Percentiles rank a stretch among this genome's conserved stretches.
Evolutionary conservation across 2,888 invertebrate genomes (phyloP).

Genomic region (Eilema caniola): DNA sequence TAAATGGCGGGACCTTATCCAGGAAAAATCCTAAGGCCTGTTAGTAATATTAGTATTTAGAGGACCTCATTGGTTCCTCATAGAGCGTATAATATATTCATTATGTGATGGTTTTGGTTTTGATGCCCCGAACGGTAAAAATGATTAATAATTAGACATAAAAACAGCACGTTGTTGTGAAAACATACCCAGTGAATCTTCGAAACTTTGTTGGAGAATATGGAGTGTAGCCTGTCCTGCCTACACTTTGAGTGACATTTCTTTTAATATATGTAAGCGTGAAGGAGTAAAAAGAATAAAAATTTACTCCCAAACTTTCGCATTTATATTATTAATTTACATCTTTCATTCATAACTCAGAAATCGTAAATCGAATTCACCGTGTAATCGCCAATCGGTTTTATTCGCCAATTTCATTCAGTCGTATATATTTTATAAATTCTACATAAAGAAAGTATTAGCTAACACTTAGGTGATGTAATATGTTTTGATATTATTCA

Average conservation of each 20-base stretch:
- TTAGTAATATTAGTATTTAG: too few relatives aligned
- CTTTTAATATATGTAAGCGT: too few relatives aligned
- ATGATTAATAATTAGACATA: too few relatives aligned
- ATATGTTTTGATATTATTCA: slow-evolving; percentile 31
- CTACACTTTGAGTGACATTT: too few relatives aligned
- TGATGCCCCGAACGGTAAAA: too few relatives aligned
- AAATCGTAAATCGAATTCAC: slow-evolving; percentile 16
- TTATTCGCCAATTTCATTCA: slow-evolving; percentile 10
- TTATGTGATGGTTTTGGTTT: too few relatives aligned
- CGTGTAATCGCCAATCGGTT: slow-evolving; percentile 34
- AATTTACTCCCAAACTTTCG: not conserved
- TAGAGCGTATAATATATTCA: too few relatives aligned
- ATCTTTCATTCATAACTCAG: not conserved
- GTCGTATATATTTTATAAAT: slow-evolving; percentile 23
- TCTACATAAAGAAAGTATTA: slow-evolving; percentile 41
- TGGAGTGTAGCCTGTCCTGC: not conserved
- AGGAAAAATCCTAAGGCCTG: too few relatives aligned
- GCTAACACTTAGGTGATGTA: slow-evolving; percentile 38
- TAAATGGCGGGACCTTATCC: too few relatives aligned
- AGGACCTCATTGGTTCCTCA: too few relatives aligned
- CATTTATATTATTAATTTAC: not conserved
- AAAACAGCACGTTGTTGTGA: too few relatives aligned
- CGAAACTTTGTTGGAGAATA: not conserved
- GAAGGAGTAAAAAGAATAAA: not conserved
- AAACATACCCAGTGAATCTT: not conserved